Conservation (phyloP, 2,888 invertebrate genomes). For the Harpalus rubripes region DNA sequence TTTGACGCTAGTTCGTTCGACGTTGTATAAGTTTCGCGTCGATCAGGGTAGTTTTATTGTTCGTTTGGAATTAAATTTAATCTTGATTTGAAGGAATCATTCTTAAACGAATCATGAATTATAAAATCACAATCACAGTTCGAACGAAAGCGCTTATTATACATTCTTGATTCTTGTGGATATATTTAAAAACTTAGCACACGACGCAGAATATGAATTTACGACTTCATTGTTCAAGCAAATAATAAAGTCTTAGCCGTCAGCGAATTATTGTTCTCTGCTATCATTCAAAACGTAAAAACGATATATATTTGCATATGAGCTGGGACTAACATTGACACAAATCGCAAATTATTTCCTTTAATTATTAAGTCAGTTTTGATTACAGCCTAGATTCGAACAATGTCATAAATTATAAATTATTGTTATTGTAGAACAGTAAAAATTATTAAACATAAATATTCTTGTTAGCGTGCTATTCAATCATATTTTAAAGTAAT, state of each 20-base stretch:
- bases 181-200: background rate
- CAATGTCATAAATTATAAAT: conserved; percentile 27
- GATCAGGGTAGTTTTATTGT: too few relatives aligned
- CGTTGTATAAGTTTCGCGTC: too few relatives aligned
- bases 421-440: conserved; percentile 32
- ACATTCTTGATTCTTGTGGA: too few relatives aligned
- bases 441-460: conserved; percentile 16
- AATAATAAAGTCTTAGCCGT: conserved; percentile 16
- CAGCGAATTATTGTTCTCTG: conserved; percentile 33
- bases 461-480: conserved; percentile 18
- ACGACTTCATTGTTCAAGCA: conserved; percentile 37
- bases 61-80: too few relatives aligned
- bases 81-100: too few relatives aligned
- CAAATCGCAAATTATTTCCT: conserved; percentile 44
- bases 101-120: too few relatives aligned
- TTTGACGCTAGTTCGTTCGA: too few relatives aligned
- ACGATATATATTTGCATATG: conserved; percentile 33
- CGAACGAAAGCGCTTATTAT: too few relatives aligned
- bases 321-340: conserved; percentile 38
- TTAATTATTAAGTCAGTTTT: conserved; percentile 44
- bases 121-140: too few relatives aligned
- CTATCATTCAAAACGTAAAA: conserved; percentile 33
- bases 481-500: conserved; percentile 16
- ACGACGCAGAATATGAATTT: background rate
- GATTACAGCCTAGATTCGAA: conserved; percentile 33